Percentiles rank a stretch among this genome's conserved stretches.
phyloP scores from a whole-genome alignment of 1,140 invertebrate genomes.

The Microplitis mediator region DNA sequence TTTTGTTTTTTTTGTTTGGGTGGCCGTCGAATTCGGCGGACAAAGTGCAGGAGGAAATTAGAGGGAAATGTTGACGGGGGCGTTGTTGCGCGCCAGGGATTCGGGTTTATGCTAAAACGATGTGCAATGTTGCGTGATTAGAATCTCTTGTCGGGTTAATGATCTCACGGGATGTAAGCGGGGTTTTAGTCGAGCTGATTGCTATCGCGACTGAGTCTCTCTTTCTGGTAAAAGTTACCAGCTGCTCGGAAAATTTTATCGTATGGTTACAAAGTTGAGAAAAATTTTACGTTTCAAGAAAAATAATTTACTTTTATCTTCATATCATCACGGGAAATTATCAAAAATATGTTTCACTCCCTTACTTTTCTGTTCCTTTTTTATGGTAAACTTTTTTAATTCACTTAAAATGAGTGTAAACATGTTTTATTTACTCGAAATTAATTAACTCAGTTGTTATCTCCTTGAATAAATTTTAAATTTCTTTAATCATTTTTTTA shows the following conservation, averaged over 20 bases:
- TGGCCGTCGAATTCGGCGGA: background rate
- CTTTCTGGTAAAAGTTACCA: background rate
- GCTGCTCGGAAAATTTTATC: slow-evolving; percentile 9
- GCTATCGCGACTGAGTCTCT: slow-evolving; percentile 6
- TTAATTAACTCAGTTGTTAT: too few species aligned
- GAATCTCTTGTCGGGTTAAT: slow-evolving; percentile 33
- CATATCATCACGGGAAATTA: too few species aligned
- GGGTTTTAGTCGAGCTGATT: slow-evolving; percentile 17
- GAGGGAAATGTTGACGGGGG: slow-evolving; percentile 21
- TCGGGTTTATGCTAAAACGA: slow-evolving; percentile 29
- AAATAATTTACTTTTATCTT: too few species aligned
- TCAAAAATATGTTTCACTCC: too few species aligned
- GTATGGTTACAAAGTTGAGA: too few species aligned
- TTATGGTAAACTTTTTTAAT: too few species aligned
- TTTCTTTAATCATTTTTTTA: too few species aligned
- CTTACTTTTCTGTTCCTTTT: too few species aligned
- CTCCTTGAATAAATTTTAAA: too few species aligned
- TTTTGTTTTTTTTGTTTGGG: background rate
- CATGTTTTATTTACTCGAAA: too few species aligned
- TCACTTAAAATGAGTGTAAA: too few species aligned
- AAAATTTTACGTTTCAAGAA: too few species aligned
- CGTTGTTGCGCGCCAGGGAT: slow-evolving; percentile 7
- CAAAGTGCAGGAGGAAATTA: slow-evolving; percentile 3
- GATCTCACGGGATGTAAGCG: slow-evolving; percentile 27
- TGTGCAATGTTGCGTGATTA: slow-evolving; percentile 33